Conservation (phyloP, 1,140 invertebrate genomes). For the Pseudachorutes palmiensis region DNA sequence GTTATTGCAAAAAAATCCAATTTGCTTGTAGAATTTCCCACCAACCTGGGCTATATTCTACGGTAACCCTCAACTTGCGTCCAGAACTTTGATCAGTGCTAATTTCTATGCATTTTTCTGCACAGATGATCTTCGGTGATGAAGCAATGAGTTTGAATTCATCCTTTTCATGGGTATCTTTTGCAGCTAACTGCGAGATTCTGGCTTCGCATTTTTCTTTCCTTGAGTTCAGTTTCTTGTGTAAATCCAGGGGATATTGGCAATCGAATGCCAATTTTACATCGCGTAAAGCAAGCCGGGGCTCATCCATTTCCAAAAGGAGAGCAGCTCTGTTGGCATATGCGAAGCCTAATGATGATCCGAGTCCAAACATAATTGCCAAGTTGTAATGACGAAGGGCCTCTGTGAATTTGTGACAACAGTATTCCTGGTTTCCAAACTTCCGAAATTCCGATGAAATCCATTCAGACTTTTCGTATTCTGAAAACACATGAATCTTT, state of each 20-base stretch:
- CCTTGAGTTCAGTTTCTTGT: constrained; percentile 19
- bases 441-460: constrained; percentile 21
- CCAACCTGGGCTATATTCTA: constrained; percentile 22
- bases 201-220: constrained; percentile 20
- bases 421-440: constrained; percentile 22
- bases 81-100: constrained; percentile 11
- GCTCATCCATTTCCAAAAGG: constrained; percentile 20
- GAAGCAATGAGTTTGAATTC: constrained; percentile 17
- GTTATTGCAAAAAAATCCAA: background rate
- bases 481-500: constrained; percentile 15
- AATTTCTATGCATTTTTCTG: constrained; percentile 22
- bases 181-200: too few relatives aligned
- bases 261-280: constrained; percentile 16
- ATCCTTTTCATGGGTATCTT: background rate
- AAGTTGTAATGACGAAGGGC: constrained; percentile 29
- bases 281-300: constrained; percentile 20
- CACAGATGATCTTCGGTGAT: constrained; percentile 10
- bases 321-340: constrained; percentile 30
- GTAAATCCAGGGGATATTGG: constrained; percentile 17
- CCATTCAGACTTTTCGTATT: constrained; percentile 16
- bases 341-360: constrained; percentile 20
- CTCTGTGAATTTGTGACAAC: background rate
- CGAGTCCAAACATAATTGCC: constrained; percentile 23
- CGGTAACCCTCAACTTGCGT: constrained; percentile 15
- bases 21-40: background rate